These are phyloP conservation scores for Halcyon leucocephala DNA, from an alignment of 2,797 vertebrate species.

Conservation along the genomic window DNA sequence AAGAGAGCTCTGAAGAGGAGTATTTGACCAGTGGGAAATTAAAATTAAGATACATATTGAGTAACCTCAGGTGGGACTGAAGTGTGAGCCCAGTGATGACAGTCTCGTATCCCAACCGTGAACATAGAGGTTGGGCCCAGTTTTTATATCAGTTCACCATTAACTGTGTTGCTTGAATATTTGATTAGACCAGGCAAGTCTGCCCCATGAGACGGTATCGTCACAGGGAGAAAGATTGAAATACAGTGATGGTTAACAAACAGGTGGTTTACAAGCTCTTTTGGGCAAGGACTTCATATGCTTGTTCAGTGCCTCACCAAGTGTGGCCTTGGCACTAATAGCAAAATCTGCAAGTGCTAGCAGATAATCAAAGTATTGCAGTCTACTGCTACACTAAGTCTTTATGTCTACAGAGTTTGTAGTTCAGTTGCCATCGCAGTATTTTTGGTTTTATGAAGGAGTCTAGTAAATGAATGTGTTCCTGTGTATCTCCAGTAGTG, in stretches of 20 bases:
- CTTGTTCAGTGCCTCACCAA: background rate
- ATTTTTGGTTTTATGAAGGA: background rate
- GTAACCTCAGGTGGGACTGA: background rate
- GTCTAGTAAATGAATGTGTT: background rate
- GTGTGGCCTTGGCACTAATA: background rate
- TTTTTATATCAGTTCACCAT: background rate
- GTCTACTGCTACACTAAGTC: background rate
- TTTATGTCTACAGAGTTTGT: background rate
- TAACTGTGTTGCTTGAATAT: background rate
- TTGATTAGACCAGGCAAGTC: background rate
- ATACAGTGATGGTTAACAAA: background rate
- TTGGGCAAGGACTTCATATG: background rate
- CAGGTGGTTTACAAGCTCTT: background rate
- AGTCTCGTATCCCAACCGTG: background rate
- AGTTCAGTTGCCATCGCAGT: background rate
- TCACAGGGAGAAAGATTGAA: background rate
- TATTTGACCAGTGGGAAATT: background rate
- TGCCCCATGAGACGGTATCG: background rate
- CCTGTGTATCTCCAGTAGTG: background rate
- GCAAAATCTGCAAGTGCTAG: background rate
- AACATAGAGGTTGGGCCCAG: background rate
- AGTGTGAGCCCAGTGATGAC: background rate
- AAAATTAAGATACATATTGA: background rate
- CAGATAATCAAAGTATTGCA: background rate
- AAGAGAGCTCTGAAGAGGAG: background rate